Conservation (phyloP, 1,140 invertebrate species). For the Zaprionus capensis region DNA sequence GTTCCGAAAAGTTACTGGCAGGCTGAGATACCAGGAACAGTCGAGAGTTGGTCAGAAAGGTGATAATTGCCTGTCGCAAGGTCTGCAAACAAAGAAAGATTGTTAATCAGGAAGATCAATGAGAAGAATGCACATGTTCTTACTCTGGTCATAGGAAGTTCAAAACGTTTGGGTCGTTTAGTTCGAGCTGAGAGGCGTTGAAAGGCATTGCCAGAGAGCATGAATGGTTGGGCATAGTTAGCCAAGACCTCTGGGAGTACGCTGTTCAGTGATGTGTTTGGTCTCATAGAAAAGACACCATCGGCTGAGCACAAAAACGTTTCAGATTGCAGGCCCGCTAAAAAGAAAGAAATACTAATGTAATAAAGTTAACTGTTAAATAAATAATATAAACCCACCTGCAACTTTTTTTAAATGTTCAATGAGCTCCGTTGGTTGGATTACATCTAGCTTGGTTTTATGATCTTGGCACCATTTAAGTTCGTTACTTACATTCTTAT, state of each 20-base stretch:
- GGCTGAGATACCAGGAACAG: constrained; percentile 38
- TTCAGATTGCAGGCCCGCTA: constrained; percentile 85
- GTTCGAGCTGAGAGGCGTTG: constrained; percentile 45
- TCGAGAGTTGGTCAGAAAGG: constrained; percentile 40
- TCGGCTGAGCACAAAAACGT: constrained; percentile 68
- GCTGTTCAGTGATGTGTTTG: constrained; percentile 46
- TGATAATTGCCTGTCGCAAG: constrained; percentile 48
- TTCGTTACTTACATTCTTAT: constrained; percentile 45
- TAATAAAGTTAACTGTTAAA: background rate
- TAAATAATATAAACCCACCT: constrained; percentile 2
- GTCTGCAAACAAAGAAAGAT: constrained; percentile 36
- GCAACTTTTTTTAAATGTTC: constrained; percentile 55
- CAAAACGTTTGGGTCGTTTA: constrained; percentile 20
- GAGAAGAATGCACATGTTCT: constrained; percentile 26
- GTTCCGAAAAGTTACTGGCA: constrained; percentile 31
- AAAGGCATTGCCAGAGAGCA: constrained; percentile 66
- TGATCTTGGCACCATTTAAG: constrained; percentile 19
- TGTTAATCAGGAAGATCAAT: background rate
- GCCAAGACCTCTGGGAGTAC: constrained; percentile 61
- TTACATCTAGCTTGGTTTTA: constrained; percentile 13
- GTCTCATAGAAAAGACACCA: constrained; percentile 33
- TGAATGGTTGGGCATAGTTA: constrained; percentile 58
- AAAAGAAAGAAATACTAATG: background rate
- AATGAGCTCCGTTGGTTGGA: constrained; percentile 31
- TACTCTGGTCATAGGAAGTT: constrained; percentile 57